These are phyloP conservation scores for Meghimatium bilineatum DNA, from an alignment of 2,888 invertebrate species.

Conservation along the genomic window DNA sequence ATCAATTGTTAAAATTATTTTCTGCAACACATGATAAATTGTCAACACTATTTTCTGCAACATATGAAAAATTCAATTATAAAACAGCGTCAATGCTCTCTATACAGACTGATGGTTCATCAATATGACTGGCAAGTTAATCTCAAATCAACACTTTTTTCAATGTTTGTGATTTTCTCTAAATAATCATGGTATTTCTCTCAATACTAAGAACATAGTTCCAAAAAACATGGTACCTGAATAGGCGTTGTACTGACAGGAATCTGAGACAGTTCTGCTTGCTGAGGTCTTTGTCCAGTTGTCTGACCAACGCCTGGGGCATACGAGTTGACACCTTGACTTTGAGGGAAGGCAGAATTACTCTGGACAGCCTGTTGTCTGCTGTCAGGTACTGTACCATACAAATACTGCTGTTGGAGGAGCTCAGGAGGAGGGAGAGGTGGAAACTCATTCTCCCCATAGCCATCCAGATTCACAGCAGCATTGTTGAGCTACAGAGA, in stretches of 20 bases:
- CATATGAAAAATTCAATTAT: no score
- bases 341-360: conserved; percentile 58
- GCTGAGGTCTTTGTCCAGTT: conserved; percentile 59
- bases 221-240: conserved; percentile 51
- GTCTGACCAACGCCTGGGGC: conserved; percentile 66
- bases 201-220: no score
- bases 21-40: no score
- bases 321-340: conserved; percentile 58
- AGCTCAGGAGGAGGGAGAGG: conserved; percentile 69
- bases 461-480: conserved; percentile 57
- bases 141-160: no score
- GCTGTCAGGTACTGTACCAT: conserved; percentile 67
- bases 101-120: no score
- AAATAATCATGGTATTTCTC: no score
- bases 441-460: conserved; percentile 59
- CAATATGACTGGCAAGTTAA: no score
- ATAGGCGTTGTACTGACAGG: conserved; percentile 65
- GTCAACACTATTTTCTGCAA: no score
- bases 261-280: conserved; percentile 60
- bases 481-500: conserved; percentile 61
- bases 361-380: conserved; percentile 63
- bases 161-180: no score
- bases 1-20: no score
- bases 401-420: conserved; percentile 70
- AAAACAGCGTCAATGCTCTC: no score